Evolutionary conservation across 1,140 invertebrate species (phyloP).

Genomic region (Tetramorium alpestre): DNA sequence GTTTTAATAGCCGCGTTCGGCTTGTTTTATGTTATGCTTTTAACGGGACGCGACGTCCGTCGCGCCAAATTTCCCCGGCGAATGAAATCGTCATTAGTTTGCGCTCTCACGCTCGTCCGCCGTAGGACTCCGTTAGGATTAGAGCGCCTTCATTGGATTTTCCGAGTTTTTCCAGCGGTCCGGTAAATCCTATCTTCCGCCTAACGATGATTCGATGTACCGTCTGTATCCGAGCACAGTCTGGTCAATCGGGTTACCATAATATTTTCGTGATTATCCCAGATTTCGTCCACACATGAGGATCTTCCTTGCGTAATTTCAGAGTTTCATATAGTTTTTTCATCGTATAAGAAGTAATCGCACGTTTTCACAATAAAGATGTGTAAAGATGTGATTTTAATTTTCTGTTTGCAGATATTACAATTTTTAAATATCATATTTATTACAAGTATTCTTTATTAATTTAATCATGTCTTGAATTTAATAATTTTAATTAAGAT

Average conservation of each 20-base stretch:
- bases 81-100: conserved; percentile 78
- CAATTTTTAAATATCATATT: not conserved
- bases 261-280: conserved; percentile 81
- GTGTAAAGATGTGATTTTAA: not conserved
- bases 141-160: conserved; percentile 72
- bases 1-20: conserved; percentile 69
- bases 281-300: not conserved
- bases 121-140: conserved; percentile 73
- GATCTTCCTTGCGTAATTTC: not conserved
- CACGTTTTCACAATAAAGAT: not conserved
- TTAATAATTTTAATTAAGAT: not conserved
- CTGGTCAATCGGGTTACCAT: conserved; percentile 81
- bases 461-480: not conserved
- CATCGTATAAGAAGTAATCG: not conserved
- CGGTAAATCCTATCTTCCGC: conserved; percentile 79
- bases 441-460: not conserved
- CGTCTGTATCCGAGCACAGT: conserved; percentile 48
- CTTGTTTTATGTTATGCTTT: conserved; percentile 66
- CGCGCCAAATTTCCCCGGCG: conserved; percentile 37
- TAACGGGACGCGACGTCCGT: conserved; percentile 32
- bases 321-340: not conserved
- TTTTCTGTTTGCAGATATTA: not conserved
- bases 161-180: conserved; percentile 69
- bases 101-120: conserved; percentile 37
- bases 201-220: conserved; percentile 83